phyloP scores from a whole-genome alignment of 2,797 vertebrate genomes.

The Sebastes taczanowskii region DNA sequence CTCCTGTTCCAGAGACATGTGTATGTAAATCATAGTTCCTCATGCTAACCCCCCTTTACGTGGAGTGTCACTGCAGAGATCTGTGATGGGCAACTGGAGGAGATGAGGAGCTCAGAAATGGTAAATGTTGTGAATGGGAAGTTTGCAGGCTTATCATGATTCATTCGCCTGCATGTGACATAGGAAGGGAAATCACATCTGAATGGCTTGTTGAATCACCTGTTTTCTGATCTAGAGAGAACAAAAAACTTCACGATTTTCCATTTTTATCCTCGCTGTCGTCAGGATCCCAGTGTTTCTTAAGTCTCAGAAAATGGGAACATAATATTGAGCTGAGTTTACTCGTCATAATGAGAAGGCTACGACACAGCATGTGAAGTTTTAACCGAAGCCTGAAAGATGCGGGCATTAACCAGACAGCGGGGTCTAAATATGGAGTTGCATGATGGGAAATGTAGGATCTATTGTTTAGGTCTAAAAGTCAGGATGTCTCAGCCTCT shows the following conservation, averaged over 20 bases:
- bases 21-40: slow-evolving; percentile 7
- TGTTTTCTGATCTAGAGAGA: no score
- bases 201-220: no score
- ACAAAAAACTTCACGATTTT: no score
- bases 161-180: no score
- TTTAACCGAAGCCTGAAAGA: background rate
- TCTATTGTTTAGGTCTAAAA: background rate
- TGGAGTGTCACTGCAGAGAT: background rate
- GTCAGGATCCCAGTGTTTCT: no score
- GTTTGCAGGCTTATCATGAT: no score
- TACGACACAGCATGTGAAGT: no score
- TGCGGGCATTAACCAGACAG: background rate
- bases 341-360: no score
- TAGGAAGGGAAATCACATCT: fast-evolving
- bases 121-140: background rate
- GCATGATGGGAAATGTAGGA: background rate
- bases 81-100: background rate
- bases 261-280: no score
- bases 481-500: background rate
- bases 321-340: no score
- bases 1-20: slow-evolving; percentile 16
- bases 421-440: background rate
- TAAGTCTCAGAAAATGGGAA: no score
- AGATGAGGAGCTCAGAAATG: background rate
- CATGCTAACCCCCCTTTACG: background rate